phyloP scores from a whole-genome alignment of 2,888 invertebrate species.

The Nomada fabriciana region DNA sequence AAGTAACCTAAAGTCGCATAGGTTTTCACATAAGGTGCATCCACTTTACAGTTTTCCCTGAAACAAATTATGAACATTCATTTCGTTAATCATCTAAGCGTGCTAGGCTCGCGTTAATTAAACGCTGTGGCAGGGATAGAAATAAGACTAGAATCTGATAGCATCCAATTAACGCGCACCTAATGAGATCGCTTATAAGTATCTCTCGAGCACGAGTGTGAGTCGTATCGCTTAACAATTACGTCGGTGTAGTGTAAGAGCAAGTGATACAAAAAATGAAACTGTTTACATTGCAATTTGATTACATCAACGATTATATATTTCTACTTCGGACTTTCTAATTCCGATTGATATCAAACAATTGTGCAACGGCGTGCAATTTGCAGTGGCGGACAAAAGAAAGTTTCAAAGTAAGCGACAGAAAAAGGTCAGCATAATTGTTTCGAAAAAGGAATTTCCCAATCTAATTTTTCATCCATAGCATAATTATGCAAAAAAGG shows the following conservation, averaged over 20 bases:
- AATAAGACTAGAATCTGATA: no score
- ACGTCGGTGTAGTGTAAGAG: background rate
- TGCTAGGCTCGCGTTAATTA: background rate
- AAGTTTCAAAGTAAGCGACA: background rate
- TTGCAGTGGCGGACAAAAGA: background rate
- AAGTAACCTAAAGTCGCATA: slow-evolving; percentile 97
- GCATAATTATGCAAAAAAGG: no score
- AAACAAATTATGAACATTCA: slow-evolving; percentile 79
- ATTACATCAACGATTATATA: background rate
- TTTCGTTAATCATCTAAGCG: slow-evolving; percentile 16
- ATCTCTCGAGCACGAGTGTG: background rate
- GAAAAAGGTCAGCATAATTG: no score
- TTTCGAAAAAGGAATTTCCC: no score
- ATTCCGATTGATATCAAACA: no score
- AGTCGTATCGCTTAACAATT: background rate
- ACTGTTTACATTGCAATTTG: background rate
- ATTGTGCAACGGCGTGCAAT: no score
- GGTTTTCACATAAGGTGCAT: slow-evolving; percentile 96
- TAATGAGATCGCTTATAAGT: background rate
- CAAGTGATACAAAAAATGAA: background rate
- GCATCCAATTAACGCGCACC: background rate
- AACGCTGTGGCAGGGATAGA: background rate
- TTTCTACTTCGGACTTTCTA: background rate
- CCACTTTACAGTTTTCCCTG: slow-evolving; percentile 94
- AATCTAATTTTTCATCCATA: no score